Conservation (phyloP, 2,797 vertebrate genomes). For the Sebastes ruberrimus region DNA sequence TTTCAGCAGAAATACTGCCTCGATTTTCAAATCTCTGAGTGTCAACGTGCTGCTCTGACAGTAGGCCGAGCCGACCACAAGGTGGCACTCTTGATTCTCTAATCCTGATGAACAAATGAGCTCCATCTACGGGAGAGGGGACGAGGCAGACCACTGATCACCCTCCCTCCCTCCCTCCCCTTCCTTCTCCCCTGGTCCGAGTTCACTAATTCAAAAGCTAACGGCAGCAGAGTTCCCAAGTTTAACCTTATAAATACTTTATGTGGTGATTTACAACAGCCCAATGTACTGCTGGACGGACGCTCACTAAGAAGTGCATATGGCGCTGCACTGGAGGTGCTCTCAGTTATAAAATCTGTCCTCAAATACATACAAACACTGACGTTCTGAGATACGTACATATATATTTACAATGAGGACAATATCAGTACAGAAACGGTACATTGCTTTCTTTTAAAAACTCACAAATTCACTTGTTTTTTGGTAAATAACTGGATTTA, state of each 20-base stretch:
- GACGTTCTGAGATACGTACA: background rate
- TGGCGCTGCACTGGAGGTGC: conserved; percentile 7
- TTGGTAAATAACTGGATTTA: background rate
- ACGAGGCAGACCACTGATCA: conserved; percentile 5
- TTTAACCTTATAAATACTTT: conserved; percentile 82
- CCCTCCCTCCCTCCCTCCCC: background rate
- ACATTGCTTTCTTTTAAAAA: background rate
- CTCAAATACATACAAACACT: conserved; percentile 3
- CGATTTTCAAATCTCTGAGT: background rate
- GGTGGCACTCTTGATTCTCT: conserved; percentile 76
- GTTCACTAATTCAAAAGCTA: conserved; percentile 79
- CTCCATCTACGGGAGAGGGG: background rate
- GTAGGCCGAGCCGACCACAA: conserved; percentile 28
- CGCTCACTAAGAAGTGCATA: conserved; percentile 25
- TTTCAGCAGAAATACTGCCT: conserved; percentile 43
- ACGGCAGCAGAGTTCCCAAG: conserved; percentile 74
- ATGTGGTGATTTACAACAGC: conserved; percentile 76
- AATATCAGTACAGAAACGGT: background rate
- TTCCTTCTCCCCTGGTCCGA: conserved; percentile 49
- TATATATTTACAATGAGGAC: background rate
- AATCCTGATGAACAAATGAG: background rate
- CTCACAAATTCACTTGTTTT: background rate
- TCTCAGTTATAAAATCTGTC: conserved; percentile 24
- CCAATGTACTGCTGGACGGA: conserved; percentile 56
- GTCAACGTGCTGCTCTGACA: background rate